Evolutionary conservation across 2,797 vertebrate genomes (phyloP), one percentile per base, ranked within the genome.

Genomic region (Coluber constrictor): DNA sequence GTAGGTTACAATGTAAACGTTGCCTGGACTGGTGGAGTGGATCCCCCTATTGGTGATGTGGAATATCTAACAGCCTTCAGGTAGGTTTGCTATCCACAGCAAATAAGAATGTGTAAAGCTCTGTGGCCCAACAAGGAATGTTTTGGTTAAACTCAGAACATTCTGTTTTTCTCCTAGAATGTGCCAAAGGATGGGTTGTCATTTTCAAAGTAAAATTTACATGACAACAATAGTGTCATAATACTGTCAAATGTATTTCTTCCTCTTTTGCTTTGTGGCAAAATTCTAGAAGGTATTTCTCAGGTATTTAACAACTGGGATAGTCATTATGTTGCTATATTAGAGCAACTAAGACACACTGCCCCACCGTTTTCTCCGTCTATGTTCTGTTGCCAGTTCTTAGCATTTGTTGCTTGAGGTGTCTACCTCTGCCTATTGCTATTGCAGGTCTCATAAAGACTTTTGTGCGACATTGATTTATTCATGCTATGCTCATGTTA

Each of bases 21-120:
- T 86, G 99, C 99, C 2, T 99, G 99, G 99, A 99, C 99, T 0
- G 99, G 99, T 27, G 99, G 99, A 93, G 98, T 99, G 79, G 99
- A 99, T 83, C 99, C 99, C 83, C 98, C 99, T 56, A 98, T 99
- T 93, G 99, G 99, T 93, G 99, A 99, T 6, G 98, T 99, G 96
- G 99, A 99, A 96, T 99, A 99, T 95, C 98, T 99, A 88, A 98
- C 98, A 0, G 99, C 99, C 94, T 99, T 99, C 96, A 99, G 99
- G 99, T 99, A 95, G 91, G 94, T 13, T 8, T 13, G 16, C 83
- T 87, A 20, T 43, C 9, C 47, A 10, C 55, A 47, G 54, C 54
- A 86, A 18, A 86, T 43, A 79, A 83, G 74, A 83, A 47, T 5
- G 20, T 12, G 37, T 47, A 83, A 83, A 47, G 20, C 4, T 79